A percentile compares a stretch with the other conserved stretches of the same genome.
Conservation (phyloP, 2,113 vertebrate species). For the Entomyzon cyanotis region DNA sequence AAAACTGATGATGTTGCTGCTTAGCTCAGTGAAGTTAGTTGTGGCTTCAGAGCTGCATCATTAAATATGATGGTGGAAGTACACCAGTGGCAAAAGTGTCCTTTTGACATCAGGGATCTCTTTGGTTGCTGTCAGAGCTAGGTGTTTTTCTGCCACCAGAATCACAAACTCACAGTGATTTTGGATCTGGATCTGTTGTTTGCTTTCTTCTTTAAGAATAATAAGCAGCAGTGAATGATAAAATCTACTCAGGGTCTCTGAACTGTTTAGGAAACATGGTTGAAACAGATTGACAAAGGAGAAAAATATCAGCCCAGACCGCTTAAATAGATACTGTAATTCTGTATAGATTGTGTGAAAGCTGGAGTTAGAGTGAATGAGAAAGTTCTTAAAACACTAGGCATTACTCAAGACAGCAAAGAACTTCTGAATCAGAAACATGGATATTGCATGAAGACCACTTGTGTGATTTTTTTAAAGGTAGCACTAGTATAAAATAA, state of each 20-base stretch:
- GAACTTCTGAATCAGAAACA: neutral
- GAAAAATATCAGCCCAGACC: neutral
- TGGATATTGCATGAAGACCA: neutral
- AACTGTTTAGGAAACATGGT: neutral
- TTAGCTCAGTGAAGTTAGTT: neutral
- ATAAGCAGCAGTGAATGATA: neutral
- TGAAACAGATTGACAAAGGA: neutral
- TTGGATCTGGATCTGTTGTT: neutral
- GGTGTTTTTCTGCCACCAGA: neutral
- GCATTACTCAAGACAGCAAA: neutral
- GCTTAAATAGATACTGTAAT: neutral
- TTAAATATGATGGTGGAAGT: neutral
- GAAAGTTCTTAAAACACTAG: neutral
- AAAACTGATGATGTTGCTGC: neutral
- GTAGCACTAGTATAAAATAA: neutral
- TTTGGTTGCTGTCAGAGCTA: neutral
- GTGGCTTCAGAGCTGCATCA: neutral
- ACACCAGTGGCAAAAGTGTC: neutral
- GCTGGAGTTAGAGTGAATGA: neutral
- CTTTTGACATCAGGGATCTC: neutral
- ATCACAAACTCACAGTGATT: fast-evolving
- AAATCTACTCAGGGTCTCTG: neutral
- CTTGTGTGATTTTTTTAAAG: neutral
- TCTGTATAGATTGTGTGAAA: neutral
- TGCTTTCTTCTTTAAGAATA: neutral